Evolutionary conservation across 2,888 invertebrate species (phyloP), one percentile per base, ranked within the genome.

Genomic region (Eremobia ochroleuca): DNA sequence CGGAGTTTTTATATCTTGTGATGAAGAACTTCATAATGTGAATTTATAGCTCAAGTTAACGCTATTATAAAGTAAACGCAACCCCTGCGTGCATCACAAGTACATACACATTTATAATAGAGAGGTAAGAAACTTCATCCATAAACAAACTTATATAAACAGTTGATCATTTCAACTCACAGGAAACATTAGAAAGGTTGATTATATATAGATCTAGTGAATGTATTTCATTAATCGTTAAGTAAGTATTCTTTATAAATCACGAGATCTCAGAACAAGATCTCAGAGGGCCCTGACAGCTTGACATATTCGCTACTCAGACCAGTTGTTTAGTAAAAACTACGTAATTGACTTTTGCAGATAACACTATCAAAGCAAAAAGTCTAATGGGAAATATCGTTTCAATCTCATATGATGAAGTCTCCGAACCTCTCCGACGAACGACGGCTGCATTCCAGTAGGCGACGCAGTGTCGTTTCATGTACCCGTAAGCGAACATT

Each of bases 251-350:
- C 59, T 77, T 65, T 76, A 79, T 86, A 88, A 78, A 88, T 81
- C 76, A 75, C 64, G 43, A 76, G 68, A 86, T 85, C 88, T 75
- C 55, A 72, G 70, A 86, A 84, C 87, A 80, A 86, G 88, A 80
- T 88, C 78, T 74, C 66, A 59, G 64, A 28, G 52, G 2, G n/a
- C 18, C 25, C 58, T 69, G 61, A 81, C 86, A 84, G 82, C 75
- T 79, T 65, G 86, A 84, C 88, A 80, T 86, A 86, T 87, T 85
- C 74, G 65, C 78, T 65, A 55, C 76, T 71, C 13, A 65, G 37
- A 80, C 83, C 59, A 68, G 74, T 77, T 79, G 71, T 62, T 65
- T 34, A 46, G 65, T 76, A 87, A 87, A 87, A 87, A 81, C 62
- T 83, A 37, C 64, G 55, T 80, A 82, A 82, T 85, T 85, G 85